Percentiles rank a stretch among this genome's conserved stretches.
phyloP scores from a whole-genome alignment of 2,113 vertebrate species.

The Oryzias celebensis region DNA sequence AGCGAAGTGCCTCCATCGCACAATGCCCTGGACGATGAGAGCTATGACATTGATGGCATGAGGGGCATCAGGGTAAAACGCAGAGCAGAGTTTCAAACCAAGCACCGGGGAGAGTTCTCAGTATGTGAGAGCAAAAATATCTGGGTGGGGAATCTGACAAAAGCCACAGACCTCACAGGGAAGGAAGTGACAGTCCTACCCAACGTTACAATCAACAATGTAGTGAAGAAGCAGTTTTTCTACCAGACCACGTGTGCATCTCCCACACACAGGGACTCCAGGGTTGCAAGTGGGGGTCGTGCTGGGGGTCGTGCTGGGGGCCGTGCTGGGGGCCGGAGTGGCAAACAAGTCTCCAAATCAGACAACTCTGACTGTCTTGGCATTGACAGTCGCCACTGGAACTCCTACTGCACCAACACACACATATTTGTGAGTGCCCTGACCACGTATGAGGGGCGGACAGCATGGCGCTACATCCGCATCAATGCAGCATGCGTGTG shows the following conservation, averaged over 20 bases:
- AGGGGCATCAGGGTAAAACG: conserved; percentile 84
- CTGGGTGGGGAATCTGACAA: conserved; percentile 93
- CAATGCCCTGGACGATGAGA: conserved; percentile 57
- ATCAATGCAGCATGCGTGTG: conserved; percentile 96
- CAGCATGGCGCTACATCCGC: conserved; percentile 92
- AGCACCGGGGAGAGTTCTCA: conserved; percentile 93
- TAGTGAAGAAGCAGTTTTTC: conserved; percentile 92
- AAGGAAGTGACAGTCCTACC: conserved; percentile 92
- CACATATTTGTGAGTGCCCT: conserved; percentile 95
- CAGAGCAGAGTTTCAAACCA: conserved; percentile 71
- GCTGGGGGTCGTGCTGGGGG: conserved; percentile 39
- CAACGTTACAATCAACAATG: conserved; percentile 91
- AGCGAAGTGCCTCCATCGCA: conserved; percentile 85
- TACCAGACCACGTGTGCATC: conserved; percentile 93
- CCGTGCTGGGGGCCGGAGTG: conserved; percentile 33
- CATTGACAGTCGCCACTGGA: conserved; percentile 95
- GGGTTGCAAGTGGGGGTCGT: conserved; percentile 45
- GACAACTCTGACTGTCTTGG: conserved; percentile 86
- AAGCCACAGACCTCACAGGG: conserved; percentile 90
- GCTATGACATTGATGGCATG: conserved; percentile 63
- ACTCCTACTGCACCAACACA: conserved; percentile 97
- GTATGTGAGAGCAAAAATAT: conserved; percentile 93
- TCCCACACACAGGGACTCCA: conserved; percentile 80
- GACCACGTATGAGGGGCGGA: conserved; percentile 86
- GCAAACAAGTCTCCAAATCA: conserved; percentile 55